These are phyloP conservation scores for Aegithalos caudatus DNA, from an alignment of 2,113 vertebrate genomes.

Conservation along the genomic window DNA sequence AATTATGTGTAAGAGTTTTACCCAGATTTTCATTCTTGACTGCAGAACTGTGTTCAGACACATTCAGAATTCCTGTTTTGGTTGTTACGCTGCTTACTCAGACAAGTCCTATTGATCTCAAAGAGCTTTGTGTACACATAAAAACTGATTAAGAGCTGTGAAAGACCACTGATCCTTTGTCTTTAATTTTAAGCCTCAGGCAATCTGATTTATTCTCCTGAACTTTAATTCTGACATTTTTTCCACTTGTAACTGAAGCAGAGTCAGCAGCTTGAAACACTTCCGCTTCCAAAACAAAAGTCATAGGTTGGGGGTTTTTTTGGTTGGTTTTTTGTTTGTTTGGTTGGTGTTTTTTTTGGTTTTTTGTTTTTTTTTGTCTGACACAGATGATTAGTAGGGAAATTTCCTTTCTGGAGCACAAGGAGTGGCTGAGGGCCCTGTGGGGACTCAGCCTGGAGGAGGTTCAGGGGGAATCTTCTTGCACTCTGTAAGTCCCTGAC, in stretches of 20 bases:
- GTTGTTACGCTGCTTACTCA: neutral
- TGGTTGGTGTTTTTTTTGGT: too few relatives aligned
- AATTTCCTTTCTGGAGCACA: neutral
- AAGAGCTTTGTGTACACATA: neutral
- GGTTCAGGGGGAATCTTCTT: neutral
- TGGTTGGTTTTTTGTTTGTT: too few relatives aligned
- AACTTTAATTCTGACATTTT: neutral
- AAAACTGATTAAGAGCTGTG: neutral
- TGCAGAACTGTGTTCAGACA: neutral
- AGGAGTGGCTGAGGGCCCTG: neutral
- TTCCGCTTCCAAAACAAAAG: neutral
- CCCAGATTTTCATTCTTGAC: constrained; percentile 27
- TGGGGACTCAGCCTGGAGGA: neutral
- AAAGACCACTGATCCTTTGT: neutral
- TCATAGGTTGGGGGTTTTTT: too few relatives aligned
- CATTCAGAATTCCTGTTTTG: neutral
- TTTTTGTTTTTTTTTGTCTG: neutral
- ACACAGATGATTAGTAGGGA: neutral
- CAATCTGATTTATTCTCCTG: neutral
- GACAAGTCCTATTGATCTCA: neutral
- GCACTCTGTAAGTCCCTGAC: neutral
- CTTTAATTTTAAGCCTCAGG: neutral
- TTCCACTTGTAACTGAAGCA: neutral
- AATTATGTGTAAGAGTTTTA: constrained; percentile 24
- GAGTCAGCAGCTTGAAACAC: neutral